These are phyloP conservation scores for Polypedilum vanderplanki DNA, from an alignment of 1,140 invertebrate genomes.

Conservation along the genomic window DNA sequence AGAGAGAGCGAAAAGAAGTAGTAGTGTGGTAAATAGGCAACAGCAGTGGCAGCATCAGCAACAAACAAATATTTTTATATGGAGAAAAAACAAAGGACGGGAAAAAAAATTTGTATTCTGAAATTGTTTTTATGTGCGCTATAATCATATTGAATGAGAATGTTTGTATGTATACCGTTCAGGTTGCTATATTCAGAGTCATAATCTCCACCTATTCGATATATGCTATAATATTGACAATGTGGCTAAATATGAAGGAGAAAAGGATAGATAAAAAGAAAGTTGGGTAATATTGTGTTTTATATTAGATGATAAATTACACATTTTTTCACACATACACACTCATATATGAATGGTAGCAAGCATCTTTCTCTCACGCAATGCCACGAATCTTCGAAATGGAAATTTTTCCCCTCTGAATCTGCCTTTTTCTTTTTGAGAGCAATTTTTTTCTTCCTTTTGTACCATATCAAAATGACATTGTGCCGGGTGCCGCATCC, in stretches of 20 bases:
- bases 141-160: conserved; percentile 26
- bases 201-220: neutral
- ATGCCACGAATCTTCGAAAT: no score
- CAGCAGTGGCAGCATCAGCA: neutral
- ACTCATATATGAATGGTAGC: no score
- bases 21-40: no score
- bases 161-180: neutral
- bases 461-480: no score
- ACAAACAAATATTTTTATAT: neutral
- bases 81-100: neutral
- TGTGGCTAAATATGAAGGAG: neutral
- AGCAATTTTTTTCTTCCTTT: no score
- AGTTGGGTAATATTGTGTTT: conserved; percentile 10
- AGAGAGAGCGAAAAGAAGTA: no score
- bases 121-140: conserved; percentile 28
- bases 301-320: conserved; percentile 1
- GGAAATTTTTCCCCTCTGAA: no score
- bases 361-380: no score
- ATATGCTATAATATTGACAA: neutral
- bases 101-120: conserved; percentile 1
- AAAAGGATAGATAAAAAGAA: neutral
- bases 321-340: neutral
- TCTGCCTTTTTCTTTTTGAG: no score
- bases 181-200: neutral
- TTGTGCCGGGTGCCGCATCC: no score